Conservation (phyloP, 2,888 invertebrate species). For the Epiblema foenella region DNA sequence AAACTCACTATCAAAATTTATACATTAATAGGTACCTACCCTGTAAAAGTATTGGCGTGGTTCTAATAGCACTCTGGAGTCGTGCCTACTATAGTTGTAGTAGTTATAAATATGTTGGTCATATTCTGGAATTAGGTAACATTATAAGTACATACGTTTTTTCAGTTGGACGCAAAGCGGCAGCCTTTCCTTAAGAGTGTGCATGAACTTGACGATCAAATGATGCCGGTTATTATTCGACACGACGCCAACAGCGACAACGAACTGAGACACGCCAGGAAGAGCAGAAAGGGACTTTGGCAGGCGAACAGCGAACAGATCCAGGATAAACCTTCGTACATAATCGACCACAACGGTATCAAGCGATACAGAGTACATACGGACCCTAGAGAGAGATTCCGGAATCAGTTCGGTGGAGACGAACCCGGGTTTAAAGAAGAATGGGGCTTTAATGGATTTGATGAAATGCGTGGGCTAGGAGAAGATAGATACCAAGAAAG, state of each 20-base stretch:
- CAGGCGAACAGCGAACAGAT: neutral
- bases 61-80: too few relatives aligned
- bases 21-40: too few relatives aligned
- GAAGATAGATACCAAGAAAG: neutral
- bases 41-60: too few relatives aligned
- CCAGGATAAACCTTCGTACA: neutral
- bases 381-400: neutral
- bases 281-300: neutral
- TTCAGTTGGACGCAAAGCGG: neutral
- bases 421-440: neutral
- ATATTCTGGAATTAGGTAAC: too few relatives aligned
- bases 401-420: neutral
- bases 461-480: too few relatives aligned
- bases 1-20: too few relatives aligned
- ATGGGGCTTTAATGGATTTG: neutral
- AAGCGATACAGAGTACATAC: slow-evolving; percentile 3
- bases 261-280: neutral
- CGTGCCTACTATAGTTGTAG: too few relatives aligned
- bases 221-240: neutral
- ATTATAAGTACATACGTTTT: too few relatives aligned
- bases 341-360: neutral
- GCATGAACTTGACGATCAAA: neutral
- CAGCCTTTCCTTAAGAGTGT: neutral
- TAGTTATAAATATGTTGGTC: too few relatives aligned
- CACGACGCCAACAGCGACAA: neutral